Conservation (phyloP, 2,113 vertebrate species). For the Chaenogobius annularis region DNA sequence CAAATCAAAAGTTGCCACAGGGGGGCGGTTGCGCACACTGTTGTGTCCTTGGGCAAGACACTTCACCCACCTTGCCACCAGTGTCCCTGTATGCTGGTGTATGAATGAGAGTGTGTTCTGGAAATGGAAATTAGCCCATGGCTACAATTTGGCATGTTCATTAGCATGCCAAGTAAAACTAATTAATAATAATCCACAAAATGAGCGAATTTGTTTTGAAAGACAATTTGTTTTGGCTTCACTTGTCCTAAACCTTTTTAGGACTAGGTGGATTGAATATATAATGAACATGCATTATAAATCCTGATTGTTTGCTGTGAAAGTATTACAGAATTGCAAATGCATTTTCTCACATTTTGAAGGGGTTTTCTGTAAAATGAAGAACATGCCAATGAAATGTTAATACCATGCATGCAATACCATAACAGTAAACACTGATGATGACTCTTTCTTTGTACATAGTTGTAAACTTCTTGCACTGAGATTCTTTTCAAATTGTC, state of each 20-base stretch:
- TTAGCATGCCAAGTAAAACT: not conserved
- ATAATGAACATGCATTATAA: not conserved
- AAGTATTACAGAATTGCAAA: not conserved
- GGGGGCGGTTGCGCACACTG: too few species aligned
- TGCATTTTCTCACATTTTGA: not conserved
- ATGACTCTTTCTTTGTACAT: not conserved
- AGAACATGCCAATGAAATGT: not conserved
- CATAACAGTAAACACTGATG: not conserved
- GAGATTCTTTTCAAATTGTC: not conserved
- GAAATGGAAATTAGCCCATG: too few species aligned
- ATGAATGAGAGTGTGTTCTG: too few species aligned
- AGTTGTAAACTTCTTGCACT: not conserved
- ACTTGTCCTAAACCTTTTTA: not conserved
- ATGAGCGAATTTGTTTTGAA: too few species aligned
- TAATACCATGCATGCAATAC: not conserved
- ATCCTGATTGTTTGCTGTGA: not conserved
- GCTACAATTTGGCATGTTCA: too few species aligned
- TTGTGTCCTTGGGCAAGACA: too few species aligned
- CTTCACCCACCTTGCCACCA: too few species aligned
- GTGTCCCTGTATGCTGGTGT: too few species aligned
- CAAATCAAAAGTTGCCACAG: too few species aligned
- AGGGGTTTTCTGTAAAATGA: constrained; percentile 2
- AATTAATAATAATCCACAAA: too few species aligned
- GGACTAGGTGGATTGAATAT: not conserved
- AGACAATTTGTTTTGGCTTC: too few species aligned